Conservation (phyloP, 2,888 invertebrate species). For the Hermodice carunculata region DNA sequence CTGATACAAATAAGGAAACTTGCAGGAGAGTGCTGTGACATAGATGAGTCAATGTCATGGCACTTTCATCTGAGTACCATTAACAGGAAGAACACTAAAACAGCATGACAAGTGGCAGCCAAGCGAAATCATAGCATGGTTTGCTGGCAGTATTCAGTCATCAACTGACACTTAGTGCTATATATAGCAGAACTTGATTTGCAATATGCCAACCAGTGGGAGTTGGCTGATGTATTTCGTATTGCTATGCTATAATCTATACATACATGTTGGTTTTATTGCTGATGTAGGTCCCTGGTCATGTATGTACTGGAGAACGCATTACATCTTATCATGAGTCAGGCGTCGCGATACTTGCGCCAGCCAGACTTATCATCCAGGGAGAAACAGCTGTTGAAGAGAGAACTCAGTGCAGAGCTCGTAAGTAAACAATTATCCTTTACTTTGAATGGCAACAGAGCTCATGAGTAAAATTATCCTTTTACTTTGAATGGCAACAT, state of each 20-base stretch:
- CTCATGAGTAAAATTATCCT: background rate
- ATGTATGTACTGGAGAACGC: conserved; percentile 66
- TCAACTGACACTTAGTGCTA: too few species aligned
- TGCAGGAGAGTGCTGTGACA: too few species aligned
- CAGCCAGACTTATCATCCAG: conserved; percentile 56
- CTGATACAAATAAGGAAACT: too few species aligned
- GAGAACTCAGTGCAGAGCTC: conserved; percentile 69
- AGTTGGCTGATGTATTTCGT: background rate
- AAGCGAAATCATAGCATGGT: too few species aligned
- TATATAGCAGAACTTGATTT: background rate
- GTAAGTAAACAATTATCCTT: conserved; percentile 43
- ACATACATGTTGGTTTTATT: background rate
- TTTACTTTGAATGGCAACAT: too few species aligned
- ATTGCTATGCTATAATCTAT: background rate
- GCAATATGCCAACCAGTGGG: background rate
- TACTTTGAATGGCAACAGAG: background rate
- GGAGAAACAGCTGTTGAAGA: conserved; percentile 68
- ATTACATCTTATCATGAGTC: conserved; percentile 65
- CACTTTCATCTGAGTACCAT: too few species aligned
- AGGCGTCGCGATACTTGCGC: conserved; percentile 66
- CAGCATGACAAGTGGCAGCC: too few species aligned
- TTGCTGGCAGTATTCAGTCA: too few species aligned
- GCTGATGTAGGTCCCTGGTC: conserved; percentile 49
- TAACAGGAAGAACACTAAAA: too few species aligned
- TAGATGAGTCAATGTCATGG: too few species aligned